A percentile compares a stretch with the other conserved stretches of the same genome.
These are phyloP conservation scores for Drosophila prosaltans DNA, from an alignment of 1,140 invertebrate species.

Conservation along the genomic window DNA sequence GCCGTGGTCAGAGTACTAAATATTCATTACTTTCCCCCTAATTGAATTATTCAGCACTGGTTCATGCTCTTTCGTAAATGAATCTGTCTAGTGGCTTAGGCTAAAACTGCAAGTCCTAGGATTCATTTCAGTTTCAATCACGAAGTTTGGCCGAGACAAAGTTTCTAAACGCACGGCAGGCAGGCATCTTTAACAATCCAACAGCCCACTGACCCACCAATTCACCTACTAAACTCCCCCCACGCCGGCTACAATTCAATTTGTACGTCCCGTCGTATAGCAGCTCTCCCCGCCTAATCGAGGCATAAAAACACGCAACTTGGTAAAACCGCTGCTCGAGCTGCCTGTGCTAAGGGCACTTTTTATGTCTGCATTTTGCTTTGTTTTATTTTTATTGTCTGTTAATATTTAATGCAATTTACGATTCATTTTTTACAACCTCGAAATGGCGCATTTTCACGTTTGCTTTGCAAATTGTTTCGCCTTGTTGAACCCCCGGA, in stretches of 20 bases:
- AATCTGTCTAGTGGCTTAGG: not conserved
- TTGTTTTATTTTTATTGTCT: conserved; percentile 68
- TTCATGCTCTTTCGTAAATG: conserved; percentile 21
- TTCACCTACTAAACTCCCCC: not conserved
- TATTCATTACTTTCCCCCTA: conserved; percentile 75
- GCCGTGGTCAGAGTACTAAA: conserved; percentile 44
- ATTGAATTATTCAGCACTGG: conserved; percentile 72
- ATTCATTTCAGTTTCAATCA: conserved; percentile 45
- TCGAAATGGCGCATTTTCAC: conserved; percentile 20
- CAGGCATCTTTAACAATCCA: not conserved
- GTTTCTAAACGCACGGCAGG: not conserved
- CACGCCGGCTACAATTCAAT: not conserved
- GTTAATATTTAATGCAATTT: conserved; percentile 81
- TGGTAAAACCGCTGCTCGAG: conserved; percentile 38
- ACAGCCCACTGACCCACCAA: not conserved
- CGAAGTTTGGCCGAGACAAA: not conserved
- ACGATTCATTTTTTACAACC: conserved; percentile 80
- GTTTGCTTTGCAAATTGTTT: conserved; percentile 42
- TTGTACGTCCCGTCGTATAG: conserved; percentile 1
- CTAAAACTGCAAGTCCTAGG: not conserved
- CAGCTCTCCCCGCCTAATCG: conserved; percentile 57
- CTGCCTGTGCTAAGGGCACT: conserved; percentile 18
- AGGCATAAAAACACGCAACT: conserved; percentile 74
- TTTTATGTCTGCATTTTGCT: conserved; percentile 71
- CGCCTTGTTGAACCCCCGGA: not conserved